Percentiles rank a stretch among this genome's conserved stretches.
Conservation (phyloP, 2,113 vertebrate genomes). For the Oncorhynchus gorbuscha region DNA sequence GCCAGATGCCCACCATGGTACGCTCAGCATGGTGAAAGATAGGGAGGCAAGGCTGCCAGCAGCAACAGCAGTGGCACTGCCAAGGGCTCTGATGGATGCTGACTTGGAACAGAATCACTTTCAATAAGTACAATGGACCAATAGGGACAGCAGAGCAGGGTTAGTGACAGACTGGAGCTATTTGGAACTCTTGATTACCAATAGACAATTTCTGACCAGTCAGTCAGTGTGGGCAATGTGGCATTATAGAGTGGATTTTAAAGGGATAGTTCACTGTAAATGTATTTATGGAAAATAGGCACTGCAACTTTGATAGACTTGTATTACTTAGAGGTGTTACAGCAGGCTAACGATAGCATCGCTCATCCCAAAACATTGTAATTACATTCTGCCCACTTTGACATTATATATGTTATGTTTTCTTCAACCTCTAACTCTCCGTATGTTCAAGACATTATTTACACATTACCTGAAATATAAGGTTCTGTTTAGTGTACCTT, state of each 20-base stretch:
- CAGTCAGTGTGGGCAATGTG: too few species aligned
- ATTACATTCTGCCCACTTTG: not conserved
- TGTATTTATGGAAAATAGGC: too few species aligned
- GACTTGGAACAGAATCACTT: conserved; percentile 65
- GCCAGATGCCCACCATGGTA: conserved; percentile 41
- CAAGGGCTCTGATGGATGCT: conserved; percentile 70
- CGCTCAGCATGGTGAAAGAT: not conserved
- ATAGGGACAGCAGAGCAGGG: conserved; percentile 35
- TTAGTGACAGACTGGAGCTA: conserved; percentile 16
- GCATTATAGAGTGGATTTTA: too few species aligned
- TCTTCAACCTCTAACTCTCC: too few species aligned
- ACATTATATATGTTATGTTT: too few species aligned
- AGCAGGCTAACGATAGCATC: not conserved
- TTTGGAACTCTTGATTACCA: too few species aligned
- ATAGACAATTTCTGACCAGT: too few species aligned
- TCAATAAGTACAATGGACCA: conserved; percentile 63
- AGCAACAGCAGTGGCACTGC: conserved; percentile 40
- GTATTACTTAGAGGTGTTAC: too few species aligned
- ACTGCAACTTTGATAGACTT: too few species aligned
- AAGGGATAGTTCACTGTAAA: too few species aligned
- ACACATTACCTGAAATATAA: not conserved
- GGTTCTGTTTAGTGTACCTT: not conserved
- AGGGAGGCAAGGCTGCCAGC: conserved; percentile 44
- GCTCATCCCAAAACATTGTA: not conserved
- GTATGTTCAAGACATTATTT: not conserved